A percentile compares a stretch with the other conserved stretches of the same genome.
Conservation (phyloP, 2,888 invertebrate species). For the Belgica antarctica region DNA sequence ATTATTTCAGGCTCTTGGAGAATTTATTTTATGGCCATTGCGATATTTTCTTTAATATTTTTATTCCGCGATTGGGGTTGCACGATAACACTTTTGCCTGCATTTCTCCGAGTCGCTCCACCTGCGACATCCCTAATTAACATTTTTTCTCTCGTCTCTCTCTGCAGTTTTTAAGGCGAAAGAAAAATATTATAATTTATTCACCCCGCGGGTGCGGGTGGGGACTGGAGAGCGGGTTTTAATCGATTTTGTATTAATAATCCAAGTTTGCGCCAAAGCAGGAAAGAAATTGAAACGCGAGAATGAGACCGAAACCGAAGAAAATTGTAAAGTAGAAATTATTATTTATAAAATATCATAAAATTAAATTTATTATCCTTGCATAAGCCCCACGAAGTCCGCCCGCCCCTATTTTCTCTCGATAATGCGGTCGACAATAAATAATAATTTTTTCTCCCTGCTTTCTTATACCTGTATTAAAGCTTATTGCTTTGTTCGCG, state of each 20-base stretch:
- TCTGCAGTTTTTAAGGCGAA: conserved; percentile 1
- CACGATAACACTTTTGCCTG: conserved; percentile 34
- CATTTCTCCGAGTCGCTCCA: neutral
- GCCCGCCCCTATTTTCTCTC: conserved; percentile 15
- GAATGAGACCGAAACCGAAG: too few species aligned
- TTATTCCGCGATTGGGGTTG: neutral
- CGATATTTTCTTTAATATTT: neutral
- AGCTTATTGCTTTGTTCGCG: conserved; percentile 8
- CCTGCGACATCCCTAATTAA: conserved; percentile 39
- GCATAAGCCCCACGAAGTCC: conserved; percentile 25
- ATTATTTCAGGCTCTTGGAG: neutral
- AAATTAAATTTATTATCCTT: conserved; percentile 43
- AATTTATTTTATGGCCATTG: conserved; percentile 18
- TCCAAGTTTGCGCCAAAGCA: conserved; percentile 20
- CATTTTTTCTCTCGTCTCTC: neutral
- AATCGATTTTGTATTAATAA: conserved; percentile 45
- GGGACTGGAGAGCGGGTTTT: too few species aligned
- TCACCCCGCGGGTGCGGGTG: conserved; percentile 36
- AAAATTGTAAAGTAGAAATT: conserved; percentile 37
- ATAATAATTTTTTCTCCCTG: conserved; percentile 24
- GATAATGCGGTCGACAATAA: conserved; percentile 44
- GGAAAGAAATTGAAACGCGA: neutral
- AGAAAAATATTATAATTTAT: conserved; percentile 43
- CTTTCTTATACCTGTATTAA: neutral
- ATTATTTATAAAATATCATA: conserved; percentile 44